Evolutionary conservation across 1,140 invertebrate species (phyloP).

Genomic region (Ephestia elutella): DNA sequence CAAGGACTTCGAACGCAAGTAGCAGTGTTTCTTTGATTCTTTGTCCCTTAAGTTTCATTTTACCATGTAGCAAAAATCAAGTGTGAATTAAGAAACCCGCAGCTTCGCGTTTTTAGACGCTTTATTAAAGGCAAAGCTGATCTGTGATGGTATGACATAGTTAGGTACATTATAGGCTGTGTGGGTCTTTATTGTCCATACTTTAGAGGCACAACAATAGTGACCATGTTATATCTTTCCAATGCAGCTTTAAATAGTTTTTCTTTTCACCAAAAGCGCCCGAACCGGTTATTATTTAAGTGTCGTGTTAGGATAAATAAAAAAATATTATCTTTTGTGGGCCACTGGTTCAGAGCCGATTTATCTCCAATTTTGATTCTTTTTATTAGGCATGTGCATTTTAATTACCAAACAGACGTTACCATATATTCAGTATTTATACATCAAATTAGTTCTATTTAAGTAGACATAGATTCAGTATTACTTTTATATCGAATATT

Average conservation of each 20-base stretch:
- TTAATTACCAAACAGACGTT: slow-evolving; percentile 33
- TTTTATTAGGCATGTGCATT: slow-evolving; percentile 32
- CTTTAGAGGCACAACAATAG: slow-evolving; percentile 27
- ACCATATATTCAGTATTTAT: slow-evolving; percentile 36
- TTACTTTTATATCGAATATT: slow-evolving; percentile 18
- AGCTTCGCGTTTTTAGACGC: slow-evolving; percentile 48
- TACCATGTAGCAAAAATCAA: background rate
- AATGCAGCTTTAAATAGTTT: slow-evolving; percentile 34
- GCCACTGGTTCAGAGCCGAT: slow-evolving; percentile 18
- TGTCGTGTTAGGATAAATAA: background rate
- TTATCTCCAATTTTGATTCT: slow-evolving; percentile 24
- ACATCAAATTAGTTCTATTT: slow-evolving; percentile 21
- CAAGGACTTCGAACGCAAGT: no score
- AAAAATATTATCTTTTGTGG: slow-evolving; percentile 17
- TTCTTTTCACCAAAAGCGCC: slow-evolving; percentile 15
- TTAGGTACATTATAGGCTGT: slow-evolving; percentile 64
- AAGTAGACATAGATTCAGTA: slow-evolving; percentile 20
- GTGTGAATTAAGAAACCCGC: slow-evolving; percentile 16
- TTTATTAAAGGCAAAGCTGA: slow-evolving; percentile 64
- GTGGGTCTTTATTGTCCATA: slow-evolving; percentile 41
- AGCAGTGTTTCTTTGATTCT: background rate
- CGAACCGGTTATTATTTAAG: slow-evolving; percentile 9
- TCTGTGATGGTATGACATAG: slow-evolving; percentile 71
- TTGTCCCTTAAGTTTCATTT: background rate
- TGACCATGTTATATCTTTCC: slow-evolving; percentile 33